Conservation (phyloP, 2,797 vertebrate genomes). For the Halcyon smyrnensis region DNA sequence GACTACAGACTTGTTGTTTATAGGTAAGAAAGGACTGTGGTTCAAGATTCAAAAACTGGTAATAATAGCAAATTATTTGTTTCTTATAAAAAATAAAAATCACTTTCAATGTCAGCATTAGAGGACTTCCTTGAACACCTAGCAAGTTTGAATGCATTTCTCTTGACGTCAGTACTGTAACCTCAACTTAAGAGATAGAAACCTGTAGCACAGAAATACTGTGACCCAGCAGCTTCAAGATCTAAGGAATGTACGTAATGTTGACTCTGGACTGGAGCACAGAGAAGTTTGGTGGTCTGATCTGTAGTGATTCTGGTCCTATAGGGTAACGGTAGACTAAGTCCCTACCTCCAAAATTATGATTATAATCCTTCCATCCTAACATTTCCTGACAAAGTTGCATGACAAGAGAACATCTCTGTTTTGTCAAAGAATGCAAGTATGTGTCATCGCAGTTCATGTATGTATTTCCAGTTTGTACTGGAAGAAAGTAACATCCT, state of each 20-base stretch:
- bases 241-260: neutral
- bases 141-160: neutral
- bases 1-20: neutral
- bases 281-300: neutral
- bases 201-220: neutral
- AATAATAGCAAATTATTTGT: neutral
- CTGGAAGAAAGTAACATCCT: neutral
- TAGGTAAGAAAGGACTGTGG: accelerated
- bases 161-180: neutral
- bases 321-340: neutral
- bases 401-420: neutral
- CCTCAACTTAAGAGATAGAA: neutral
- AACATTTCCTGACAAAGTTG: neutral
- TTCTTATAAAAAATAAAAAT: neutral
- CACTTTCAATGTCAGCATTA: neutral
- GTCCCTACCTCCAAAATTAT: neutral
- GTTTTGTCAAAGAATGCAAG: neutral
- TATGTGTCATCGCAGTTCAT: neutral
- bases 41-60: neutral
- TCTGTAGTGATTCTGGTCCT: neutral
- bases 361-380: neutral
- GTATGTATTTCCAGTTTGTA: neutral
- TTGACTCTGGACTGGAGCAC: neutral
- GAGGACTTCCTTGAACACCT: neutral
- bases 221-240: neutral